Base-by-base conservation (phyloP, 2,888 invertebrate species). In the Chydorus sphaericus region DNA sequence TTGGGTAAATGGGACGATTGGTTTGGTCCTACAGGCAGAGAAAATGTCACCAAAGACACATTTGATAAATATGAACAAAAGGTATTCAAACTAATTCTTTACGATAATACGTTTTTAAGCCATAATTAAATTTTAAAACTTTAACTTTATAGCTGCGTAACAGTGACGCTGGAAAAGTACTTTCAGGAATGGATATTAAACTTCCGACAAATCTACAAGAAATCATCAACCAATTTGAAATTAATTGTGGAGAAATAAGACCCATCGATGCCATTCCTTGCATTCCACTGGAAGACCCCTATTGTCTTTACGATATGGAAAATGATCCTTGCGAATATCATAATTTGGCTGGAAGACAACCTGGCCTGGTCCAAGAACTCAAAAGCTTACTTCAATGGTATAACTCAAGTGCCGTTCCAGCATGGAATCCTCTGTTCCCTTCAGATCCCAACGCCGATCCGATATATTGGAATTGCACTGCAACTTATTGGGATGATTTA, bases 281-380 rank as follows among this genome's bases (percentile, higher is more conserved):
- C 39, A n/a, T 7, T 10, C n/a, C 39, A n/a, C n/a, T 39, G 39
- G 8, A 70, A 36, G 8, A 70, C 33, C 71, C 75, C 1, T 81
- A 87, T 0, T 94, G 93, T 65, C 73, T 94, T 6, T 91, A 83
- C 69, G 81, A 94, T 67, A 75, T 93, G 8, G 70, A 72, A 1
- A 71, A 77, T 11, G 94, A 94, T 72, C 93, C 93, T 0, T 94
- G 94, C 66, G 94, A 94, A 70, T 74, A 72, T 57, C 74, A 76
- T 57, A 91, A 93, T 68, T 67, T 87, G 39, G 83, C 83, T 0
- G 64, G 28, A 66, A 85, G 85, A 53, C 75, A 77, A 65, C 83
- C 83, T 7, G 73, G 74, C 11, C 72, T 80, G 7, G 65, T 85
- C 2, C 64, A 72, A 8, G 65, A 70, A 1, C 65, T 88, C 58